phyloP scores from a whole-genome alignment of 2,113 vertebrate genomes.

The Oryzias melastigma region DNA sequence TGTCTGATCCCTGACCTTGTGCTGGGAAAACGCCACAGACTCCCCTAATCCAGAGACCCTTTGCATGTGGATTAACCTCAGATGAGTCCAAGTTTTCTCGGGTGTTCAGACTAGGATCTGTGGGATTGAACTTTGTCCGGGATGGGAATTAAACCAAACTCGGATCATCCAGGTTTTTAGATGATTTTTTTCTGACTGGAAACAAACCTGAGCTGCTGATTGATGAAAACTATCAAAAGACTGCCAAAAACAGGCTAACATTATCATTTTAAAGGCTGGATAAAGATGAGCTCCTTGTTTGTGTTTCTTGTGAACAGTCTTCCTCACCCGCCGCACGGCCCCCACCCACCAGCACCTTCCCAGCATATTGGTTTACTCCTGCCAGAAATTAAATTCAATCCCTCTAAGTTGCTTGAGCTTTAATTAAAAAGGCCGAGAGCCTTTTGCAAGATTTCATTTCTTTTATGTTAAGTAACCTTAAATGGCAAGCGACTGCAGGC shows the following conservation, averaged over 20 bases:
- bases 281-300: slow-evolving; percentile 29
- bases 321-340: slow-evolving; percentile 11
- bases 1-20: slow-evolving; percentile 58
- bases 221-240: too few relatives aligned
- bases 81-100: slow-evolving; percentile 11
- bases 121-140: slow-evolving; percentile 27
- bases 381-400: slow-evolving; percentile 74
- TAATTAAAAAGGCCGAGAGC: slow-evolving; percentile 71
- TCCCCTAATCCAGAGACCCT: slow-evolving; percentile 53
- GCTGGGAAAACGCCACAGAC: slow-evolving; percentile 31
- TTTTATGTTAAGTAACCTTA: slow-evolving; percentile 50
- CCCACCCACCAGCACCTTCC: slow-evolving; percentile 41
- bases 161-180: slow-evolving; percentile 8
- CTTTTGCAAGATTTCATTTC: slow-evolving; percentile 62
- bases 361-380: slow-evolving; percentile 58
- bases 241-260: slow-evolving; percentile 4
- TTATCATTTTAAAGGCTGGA: slow-evolving; percentile 3
- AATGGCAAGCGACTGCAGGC: too few relatives aligned
- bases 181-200: too few relatives aligned
- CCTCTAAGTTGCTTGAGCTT: slow-evolving; percentile 64
- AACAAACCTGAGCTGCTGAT: too few relatives aligned
- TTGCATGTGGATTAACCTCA: slow-evolving; percentile 65
- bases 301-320: slow-evolving; percentile 42
- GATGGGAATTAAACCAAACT: slow-evolving; percentile 9
- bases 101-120: neutral